Evolutionary conservation across 2,113 vertebrate genomes (phyloP).

Genomic region (Myxocyprinus asiaticus): DNA sequence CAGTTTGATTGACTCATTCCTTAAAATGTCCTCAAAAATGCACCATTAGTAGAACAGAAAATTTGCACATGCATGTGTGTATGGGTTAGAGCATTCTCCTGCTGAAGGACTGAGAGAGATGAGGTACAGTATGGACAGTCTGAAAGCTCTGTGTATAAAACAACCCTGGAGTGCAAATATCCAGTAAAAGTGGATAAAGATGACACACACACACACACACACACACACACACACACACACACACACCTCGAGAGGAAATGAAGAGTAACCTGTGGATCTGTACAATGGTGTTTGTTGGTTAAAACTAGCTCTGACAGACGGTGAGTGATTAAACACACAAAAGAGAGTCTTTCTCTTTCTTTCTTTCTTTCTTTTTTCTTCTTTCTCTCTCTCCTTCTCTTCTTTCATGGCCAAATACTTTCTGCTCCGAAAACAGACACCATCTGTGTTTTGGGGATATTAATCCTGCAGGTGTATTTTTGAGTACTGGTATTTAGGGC

Average conservation of each 20-base stretch:
- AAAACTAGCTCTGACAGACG: too few species aligned
- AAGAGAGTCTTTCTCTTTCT: slow-evolving; percentile 14
- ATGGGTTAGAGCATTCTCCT: background rate
- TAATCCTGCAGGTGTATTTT: slow-evolving; percentile 52
- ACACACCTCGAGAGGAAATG: too few species aligned
- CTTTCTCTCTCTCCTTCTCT: background rate
- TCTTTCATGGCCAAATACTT: slow-evolving; percentile 39
- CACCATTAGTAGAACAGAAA: too few species aligned
- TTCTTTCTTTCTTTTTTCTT: slow-evolving; percentile 13
- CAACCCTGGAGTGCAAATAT: background rate
- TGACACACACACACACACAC: background rate
- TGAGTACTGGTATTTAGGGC: slow-evolving; percentile 47
- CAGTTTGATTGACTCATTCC: background rate
- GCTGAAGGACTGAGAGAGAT: too few species aligned
- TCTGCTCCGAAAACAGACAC: slow-evolving; percentile 33
- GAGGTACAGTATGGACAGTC: too few species aligned
- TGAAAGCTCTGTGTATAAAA: background rate
- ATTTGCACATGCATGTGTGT: background rate
- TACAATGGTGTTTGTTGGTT: too few species aligned
- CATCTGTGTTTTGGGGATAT: slow-evolving; percentile 43
- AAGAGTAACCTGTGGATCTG: too few species aligned
- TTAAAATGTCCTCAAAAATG: background rate
- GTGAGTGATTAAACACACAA: too few species aligned
- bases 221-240: background rate
- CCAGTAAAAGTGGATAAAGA: background rate